Evolutionary conservation across 2,888 invertebrate species (phyloP), one percentile per base, ranked within the genome.

Genomic region (Flexamia atlantica): DNA sequence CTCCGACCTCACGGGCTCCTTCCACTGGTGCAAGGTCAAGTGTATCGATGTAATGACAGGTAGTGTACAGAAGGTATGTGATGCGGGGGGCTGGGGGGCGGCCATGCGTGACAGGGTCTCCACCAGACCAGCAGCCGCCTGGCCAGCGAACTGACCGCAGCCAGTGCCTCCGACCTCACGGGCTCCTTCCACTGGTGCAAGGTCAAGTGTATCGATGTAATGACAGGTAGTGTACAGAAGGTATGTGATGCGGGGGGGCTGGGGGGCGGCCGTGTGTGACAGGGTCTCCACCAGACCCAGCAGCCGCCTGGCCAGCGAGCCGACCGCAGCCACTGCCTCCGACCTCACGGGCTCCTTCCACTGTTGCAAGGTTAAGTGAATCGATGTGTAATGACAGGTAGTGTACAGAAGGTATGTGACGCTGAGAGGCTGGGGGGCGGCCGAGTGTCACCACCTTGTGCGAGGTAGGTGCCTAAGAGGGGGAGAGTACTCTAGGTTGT

Each of bases 191-290:
- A 86, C 86, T 86, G 81, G 36, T 0, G 12, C n/a, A n/a, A n/a
- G n/a, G n/a, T n/a, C n/a, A n/a, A n/a, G n/a, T n/a, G n/a, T n/a
- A n/a, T n/a, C n/a, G n/a, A n/a, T n/a, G n/a, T n/a, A n/a, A n/a
- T n/a, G n/a, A n/a, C n/a, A n/a, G n/a, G n/a, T n/a, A n/a, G n/a
- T n/a, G n/a, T n/a, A n/a, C n/a, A n/a, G n/a, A n/a, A n/a, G n/a
- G n/a, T n/a, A n/a, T n/a, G 91, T 88, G 9, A 97, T 91, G 30
- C 93, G 94, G 0, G 97, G 97, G 9, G 96, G 97, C 94, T 90
- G 88, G 94, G 94, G 85, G 84, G 30, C 1, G 60, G 14, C 30
- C 30, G 40, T 30, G 9, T 14, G n/a, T 28, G 53, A 17, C 0
- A 40, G n/a, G 12, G 40, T 0, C 4, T 81, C 81, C 12, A 85